These are phyloP conservation scores for Blastobasis lacticolella DNA, from an alignment of 2,888 invertebrate species.

Conservation along the genomic window DNA sequence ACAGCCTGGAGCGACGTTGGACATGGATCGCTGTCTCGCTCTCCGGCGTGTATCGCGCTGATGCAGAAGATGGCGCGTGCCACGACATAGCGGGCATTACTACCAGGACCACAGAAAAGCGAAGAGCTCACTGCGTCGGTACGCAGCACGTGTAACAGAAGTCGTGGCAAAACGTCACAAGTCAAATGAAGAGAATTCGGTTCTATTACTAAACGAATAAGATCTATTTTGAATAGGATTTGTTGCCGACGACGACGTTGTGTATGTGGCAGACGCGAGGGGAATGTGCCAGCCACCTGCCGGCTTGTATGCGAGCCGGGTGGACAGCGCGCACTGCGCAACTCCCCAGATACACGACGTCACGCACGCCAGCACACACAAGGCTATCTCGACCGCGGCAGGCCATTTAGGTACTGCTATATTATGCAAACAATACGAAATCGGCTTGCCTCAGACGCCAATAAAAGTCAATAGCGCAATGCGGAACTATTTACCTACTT, in stretches of 20 bases:
- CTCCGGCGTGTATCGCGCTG: not conserved
- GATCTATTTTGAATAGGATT: not conserved
- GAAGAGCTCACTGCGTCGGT: conserved; percentile 5
- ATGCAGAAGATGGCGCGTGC: conserved; percentile 61
- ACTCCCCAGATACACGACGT: conserved; percentile 68
- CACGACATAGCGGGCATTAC: conserved; percentile 57
- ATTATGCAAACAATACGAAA: conserved; percentile 16
- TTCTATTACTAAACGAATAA: not conserved
- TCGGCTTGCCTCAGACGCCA: not conserved
- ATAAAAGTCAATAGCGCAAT: no score
- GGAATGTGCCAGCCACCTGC: conserved; percentile 40
- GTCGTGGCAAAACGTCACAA: conserved; percentile 5
- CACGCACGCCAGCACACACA: conserved; percentile 37
- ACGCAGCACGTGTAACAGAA: conserved; percentile 6
- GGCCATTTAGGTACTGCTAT: not conserved
- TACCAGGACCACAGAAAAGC: conserved; percentile 45
- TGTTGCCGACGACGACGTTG: conserved; percentile 3
- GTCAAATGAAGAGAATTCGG: not conserved
- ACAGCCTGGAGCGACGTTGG: no score
- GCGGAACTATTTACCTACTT: no score
- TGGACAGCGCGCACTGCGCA: conserved; percentile 71
- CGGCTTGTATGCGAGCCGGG: conserved; percentile 48
- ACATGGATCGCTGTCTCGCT: not conserved
- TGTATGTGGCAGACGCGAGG: conserved; percentile 24
- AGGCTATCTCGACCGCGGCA: conserved; percentile 24